Percentiles rank a stretch among this genome's conserved stretches.
These are phyloP conservation scores for Hecatera dysodea DNA, from an alignment of 2,888 invertebrate genomes.

Conservation along the genomic window DNA sequence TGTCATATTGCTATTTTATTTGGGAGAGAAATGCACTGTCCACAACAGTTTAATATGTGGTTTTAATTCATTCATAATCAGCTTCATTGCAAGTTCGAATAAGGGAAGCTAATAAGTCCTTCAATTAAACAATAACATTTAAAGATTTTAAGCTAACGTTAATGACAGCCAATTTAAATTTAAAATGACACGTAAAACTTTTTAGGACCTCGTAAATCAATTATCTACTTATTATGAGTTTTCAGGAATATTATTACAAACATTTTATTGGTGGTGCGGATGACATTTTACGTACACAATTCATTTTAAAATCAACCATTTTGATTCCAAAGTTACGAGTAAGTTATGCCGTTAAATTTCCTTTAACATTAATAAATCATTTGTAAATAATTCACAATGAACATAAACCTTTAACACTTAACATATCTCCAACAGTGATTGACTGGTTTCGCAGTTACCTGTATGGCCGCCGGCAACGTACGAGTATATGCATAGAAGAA, in stretches of 20 bases:
- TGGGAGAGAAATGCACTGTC: background rate
- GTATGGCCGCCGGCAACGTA: no score
- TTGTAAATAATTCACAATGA: background rate
- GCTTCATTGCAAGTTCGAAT: background rate
- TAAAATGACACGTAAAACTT: background rate
- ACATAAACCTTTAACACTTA: slow-evolving; percentile 16
- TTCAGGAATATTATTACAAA: background rate
- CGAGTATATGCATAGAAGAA: no score
- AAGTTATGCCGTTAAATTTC: no score
- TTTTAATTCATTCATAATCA: background rate
- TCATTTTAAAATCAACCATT: no score
- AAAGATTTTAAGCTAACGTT: background rate
- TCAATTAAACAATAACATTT: no score
- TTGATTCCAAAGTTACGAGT: no score
- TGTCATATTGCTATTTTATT: no score
- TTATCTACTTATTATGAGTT: slow-evolving; percentile 15
- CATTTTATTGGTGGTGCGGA: no score
- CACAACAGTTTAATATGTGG: background rate
- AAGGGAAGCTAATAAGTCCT: background rate
- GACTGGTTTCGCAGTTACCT: no score
- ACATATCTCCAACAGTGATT: no score
- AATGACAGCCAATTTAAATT: background rate
- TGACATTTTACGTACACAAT: background rate
- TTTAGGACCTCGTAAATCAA: slow-evolving; percentile 13
- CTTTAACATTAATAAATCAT: no score